A percentile compares a stretch with the other conserved stretches of the same genome.
Evolutionary conservation across 2,113 vertebrate genomes (phyloP).

Genomic region (Gavia stellata): DNA sequence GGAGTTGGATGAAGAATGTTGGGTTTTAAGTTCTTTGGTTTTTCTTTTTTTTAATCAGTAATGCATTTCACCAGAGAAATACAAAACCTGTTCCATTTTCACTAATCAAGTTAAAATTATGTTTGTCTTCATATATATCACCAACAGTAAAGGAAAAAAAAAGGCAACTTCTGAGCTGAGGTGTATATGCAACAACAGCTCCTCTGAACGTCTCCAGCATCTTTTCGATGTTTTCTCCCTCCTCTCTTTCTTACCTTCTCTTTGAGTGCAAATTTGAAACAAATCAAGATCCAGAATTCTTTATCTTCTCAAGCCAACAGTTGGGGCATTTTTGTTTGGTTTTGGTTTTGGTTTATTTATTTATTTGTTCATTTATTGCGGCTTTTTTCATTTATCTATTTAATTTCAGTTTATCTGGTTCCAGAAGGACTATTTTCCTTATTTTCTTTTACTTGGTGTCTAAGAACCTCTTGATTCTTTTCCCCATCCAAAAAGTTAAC

Average conservation of each 20-base stretch:
- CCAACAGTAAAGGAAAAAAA: not conserved
- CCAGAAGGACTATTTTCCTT: not conserved
- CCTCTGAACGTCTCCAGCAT: not conserved
- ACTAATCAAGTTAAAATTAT: constrained; percentile 47
- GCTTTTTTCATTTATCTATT: not conserved
- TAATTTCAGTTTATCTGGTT: not conserved
- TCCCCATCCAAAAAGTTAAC: not conserved
- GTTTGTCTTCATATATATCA: not conserved
- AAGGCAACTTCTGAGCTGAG: not conserved
- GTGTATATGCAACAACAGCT: not conserved
- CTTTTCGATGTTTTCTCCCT: not conserved
- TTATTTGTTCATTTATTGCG: not conserved
- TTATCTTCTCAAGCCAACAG: not conserved
- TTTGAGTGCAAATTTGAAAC: not conserved
- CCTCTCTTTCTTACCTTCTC: not conserved
- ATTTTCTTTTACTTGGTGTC: not conserved
- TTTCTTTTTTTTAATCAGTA: not conserved
- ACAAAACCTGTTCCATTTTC: constrained; percentile 29
- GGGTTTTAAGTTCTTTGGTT: not conserved
- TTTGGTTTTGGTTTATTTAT: not conserved
- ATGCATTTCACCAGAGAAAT: constrained; percentile 26
- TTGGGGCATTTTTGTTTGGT: rapidly evolving
- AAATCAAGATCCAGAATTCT: not conserved
- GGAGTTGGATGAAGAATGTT: not conserved
- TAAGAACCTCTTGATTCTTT: not conserved